Percentiles rank a stretch among this genome's conserved stretches.
Conservation (phyloP, 2,113 vertebrate genomes). For the Xenus cinereus region DNA sequence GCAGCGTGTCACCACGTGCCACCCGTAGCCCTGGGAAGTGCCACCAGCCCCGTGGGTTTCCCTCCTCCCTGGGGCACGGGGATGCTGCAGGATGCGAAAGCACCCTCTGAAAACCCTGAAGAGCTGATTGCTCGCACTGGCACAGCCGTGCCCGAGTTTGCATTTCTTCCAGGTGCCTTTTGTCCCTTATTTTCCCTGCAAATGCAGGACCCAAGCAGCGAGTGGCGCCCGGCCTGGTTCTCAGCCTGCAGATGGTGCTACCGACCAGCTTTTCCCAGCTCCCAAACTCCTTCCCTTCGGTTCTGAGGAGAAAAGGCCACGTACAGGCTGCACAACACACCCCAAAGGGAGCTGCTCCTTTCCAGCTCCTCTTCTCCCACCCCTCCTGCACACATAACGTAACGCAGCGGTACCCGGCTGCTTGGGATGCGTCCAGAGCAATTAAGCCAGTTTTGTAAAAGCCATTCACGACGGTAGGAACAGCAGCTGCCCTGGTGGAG, state of each 20-base stretch:
- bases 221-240: background rate
- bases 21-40: too few species aligned
- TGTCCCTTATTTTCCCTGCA: background rate
- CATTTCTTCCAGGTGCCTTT: background rate
- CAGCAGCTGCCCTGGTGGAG: background rate
- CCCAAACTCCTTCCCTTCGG: background rate
- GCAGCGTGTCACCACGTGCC: accelerated
- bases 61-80: accelerated
- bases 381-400: accelerated
- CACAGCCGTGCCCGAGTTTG: accelerated
- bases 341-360: background rate
- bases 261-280: slow-evolving; percentile 81
- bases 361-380: accelerated
- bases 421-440: accelerated
- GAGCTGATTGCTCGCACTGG: accelerated
- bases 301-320: background rate
- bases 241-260: slow-evolving; percentile 95
- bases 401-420: accelerated
- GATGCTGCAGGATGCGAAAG: accelerated
- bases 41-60: accelerated
- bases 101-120: accelerated
- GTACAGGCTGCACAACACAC: background rate
- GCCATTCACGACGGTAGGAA: accelerated
- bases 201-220: background rate
- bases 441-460: accelerated